A percentile compares a stretch with the other conserved stretches of the same genome.
phyloP scores from a whole-genome alignment of 2,797 vertebrate genomes.

The Sebastes matsubarae region DNA sequence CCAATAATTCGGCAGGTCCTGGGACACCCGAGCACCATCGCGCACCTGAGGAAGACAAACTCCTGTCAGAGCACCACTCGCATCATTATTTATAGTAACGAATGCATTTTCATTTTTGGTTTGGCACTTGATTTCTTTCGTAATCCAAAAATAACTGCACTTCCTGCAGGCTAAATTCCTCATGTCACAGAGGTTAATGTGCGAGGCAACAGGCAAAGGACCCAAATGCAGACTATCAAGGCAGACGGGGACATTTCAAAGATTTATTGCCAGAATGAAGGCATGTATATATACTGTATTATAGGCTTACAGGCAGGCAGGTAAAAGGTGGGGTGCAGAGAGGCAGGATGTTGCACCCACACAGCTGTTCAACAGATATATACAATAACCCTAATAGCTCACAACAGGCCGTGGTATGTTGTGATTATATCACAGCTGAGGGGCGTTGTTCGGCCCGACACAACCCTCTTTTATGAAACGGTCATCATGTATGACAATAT shows the following conservation, averaged over 20 bases:
- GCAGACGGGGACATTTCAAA: too few relatives aligned
- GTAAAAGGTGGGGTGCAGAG: too few relatives aligned
- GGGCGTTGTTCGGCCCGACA: too few relatives aligned
- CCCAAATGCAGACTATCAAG: too few relatives aligned
- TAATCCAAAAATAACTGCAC: background rate
- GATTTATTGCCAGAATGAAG: background rate
- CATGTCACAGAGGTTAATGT: background rate
- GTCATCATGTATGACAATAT: background rate
- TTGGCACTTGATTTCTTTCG: background rate
- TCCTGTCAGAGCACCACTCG: background rate
- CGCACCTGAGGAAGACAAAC: constrained; percentile 49
- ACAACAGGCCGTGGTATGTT: too few relatives aligned
- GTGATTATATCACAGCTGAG: too few relatives aligned
- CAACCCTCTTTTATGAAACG: too few relatives aligned
- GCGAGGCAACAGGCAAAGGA: background rate
- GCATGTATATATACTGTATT: background rate
- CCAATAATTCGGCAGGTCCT: constrained; percentile 48
- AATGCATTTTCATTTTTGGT: background rate
- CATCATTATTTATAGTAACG: too few relatives aligned
- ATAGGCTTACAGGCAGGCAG: background rate
- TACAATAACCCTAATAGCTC: background rate
- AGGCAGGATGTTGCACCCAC: background rate
- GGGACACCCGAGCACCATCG: constrained; percentile 42
- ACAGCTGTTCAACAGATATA: background rate
- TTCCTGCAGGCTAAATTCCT: background rate